phyloP scores from a whole-genome alignment of 2,113 vertebrate genomes.

The Alexandromys fortis region DNA sequence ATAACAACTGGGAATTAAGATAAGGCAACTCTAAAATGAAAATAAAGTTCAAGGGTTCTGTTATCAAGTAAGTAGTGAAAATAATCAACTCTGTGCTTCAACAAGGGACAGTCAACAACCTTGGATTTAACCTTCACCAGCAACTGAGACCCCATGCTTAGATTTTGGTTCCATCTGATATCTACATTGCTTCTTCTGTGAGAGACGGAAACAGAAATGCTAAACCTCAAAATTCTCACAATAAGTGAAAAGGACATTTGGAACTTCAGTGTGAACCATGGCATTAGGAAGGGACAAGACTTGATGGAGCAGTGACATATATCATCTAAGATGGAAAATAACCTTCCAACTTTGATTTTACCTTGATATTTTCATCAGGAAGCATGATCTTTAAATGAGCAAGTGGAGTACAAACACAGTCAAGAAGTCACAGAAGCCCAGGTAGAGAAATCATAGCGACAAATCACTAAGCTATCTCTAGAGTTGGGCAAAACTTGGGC shows the following conservation, averaged over 20 bases:
- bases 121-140: not conserved
- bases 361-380: not conserved
- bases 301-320: not conserved
- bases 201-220: not conserved
- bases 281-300: not conserved
- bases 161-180: not conserved
- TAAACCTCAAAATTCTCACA: not conserved
- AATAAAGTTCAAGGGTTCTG: not conserved
- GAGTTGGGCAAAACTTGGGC: not conserved
- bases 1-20: conserved; percentile 64
- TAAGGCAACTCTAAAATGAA: conserved; percentile 61
- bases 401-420: not conserved
- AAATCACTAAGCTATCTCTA: not conserved
- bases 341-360: not conserved
- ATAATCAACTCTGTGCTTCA: not conserved
- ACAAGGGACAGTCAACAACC: not conserved
- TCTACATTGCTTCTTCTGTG: not conserved
- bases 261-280: not conserved
- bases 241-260: not conserved
- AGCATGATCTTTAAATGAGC: conserved; percentile 7
- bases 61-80: conserved; percentile 37
- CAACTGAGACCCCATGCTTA: not conserved
- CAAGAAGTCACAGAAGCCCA: conserved; percentile 4
- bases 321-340: not conserved
- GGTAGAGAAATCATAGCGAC: not conserved